Evolutionary conservation across 2,888 invertebrate genomes (phyloP), one percentile per base, ranked within the genome.

Genomic region (Cosmia trapezina): DNA sequence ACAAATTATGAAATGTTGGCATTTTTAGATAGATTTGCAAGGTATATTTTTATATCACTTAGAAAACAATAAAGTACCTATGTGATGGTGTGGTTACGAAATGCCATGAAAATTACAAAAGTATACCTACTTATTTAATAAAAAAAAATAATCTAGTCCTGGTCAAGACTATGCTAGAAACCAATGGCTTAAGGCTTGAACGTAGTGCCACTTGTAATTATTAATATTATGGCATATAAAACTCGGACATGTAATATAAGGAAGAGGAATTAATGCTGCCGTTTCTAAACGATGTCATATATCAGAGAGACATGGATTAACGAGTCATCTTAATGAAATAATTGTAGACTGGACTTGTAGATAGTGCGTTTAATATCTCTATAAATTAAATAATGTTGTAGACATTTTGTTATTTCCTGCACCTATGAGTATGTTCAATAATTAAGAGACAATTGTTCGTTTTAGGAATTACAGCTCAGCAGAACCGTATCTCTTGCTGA

Each of bases 171-270:
- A n/a, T n/a, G 43, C 17, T 33, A 22, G 22, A 14, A 11, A 43
- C 43, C 17, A 78, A 47, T 45, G 1, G 45, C 78, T 51, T n/a
- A 11, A 53, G 60, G 62, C 61, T 43, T 22, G 2, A 53, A 8
- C 71, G 28, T 61, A 59, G 28, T 61, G 37, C 47, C 41, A 45
- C 45, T 45, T 47, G 51, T 80, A 61, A 76, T 68, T 51, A 80
- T 68, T n/a, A 64, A 65, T 65, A 56, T 78, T 49, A 78, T 57
- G 51, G 61, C 37, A 22, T n/a, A 63, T 78, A 80, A 57, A 71
- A 72, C 57, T 61, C 17, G 17, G 37, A 64, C 41, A 61, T 81
- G 64, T 70, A 65, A 56, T 70, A 60, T 62, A 59, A 41, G 66
- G 66, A 76, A 67, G 45, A 57, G 57, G 41, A 41, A 60, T 67